Conservation (phyloP, 1,140 invertebrate species). For the Spodoptera litura region DNA sequence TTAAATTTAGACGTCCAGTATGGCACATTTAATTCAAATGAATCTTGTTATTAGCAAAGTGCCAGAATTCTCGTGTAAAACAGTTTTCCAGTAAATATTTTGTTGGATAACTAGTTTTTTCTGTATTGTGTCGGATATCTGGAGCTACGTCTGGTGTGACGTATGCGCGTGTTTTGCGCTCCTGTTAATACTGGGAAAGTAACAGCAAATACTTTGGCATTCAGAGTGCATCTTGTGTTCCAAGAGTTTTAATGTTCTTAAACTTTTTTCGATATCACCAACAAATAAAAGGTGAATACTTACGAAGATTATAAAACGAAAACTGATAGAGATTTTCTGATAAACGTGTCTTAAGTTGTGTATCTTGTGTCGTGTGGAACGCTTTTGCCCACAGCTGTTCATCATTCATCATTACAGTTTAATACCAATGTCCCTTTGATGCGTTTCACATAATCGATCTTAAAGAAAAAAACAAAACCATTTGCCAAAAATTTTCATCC, state of each 20-base stretch:
- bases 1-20: not conserved
- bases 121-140: slow-evolving; percentile 12
- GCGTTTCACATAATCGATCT: slow-evolving; percentile 41
- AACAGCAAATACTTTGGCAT: slow-evolving; percentile 32
- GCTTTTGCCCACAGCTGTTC: slow-evolving; percentile 15
- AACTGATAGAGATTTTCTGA: not conserved
- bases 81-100: slow-evolving; percentile 16
- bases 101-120: slow-evolving; percentile 8
- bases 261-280: slow-evolving; percentile 16
- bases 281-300: not conserved
- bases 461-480: slow-evolving; percentile 47
- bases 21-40: not conserved
- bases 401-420: slow-evolving; percentile 36
- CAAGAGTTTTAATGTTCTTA: slow-evolving; percentile 16
- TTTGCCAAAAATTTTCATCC: slow-evolving; percentile 51
- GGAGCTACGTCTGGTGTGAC: slow-evolving; percentile 12
- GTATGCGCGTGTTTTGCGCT: slow-evolving; percentile 8
- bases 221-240: not conserved
- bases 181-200: slow-evolving; percentile 22
- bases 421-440: slow-evolving; percentile 48
- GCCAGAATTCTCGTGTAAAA: not conserved
- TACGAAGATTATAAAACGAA: not conserved
- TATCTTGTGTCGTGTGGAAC: not conserved
- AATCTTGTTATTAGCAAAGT: not conserved
- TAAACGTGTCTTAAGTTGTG: slow-evolving; percentile 6